Conservation (phyloP, 2,113 vertebrate species). For the Lagopus muta region DNA sequence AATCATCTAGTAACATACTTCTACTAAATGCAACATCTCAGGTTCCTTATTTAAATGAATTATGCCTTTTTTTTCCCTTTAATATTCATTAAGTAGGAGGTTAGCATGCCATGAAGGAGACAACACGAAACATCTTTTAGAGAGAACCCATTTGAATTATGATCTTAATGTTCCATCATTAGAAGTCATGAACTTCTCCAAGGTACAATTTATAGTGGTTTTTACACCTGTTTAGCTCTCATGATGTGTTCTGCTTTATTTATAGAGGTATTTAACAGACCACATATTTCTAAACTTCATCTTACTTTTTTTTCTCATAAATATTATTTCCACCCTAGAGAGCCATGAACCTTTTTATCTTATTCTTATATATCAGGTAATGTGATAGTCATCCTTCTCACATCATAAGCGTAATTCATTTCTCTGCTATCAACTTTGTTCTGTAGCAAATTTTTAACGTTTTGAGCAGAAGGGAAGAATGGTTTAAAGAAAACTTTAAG, state of each 20-base stretch:
- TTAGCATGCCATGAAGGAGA: not conserved
- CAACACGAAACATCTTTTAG: not conserved
- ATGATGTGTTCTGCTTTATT: not conserved
- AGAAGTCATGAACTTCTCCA: not conserved
- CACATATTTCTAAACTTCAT: not conserved
- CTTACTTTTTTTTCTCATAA: constrained; percentile 10
- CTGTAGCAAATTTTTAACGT: not conserved
- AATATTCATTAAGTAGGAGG: not conserved
- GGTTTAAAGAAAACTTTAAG: not conserved
- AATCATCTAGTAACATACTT: not conserved
- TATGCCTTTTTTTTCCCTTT: not conserved
- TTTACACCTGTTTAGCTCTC: not conserved
- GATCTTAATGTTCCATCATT: not conserved
- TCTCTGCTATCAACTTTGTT: not conserved
- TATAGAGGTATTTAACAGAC: not conserved
- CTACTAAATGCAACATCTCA: not conserved
- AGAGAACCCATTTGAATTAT: not conserved
- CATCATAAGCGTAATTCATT: not conserved
- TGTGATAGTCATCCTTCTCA: not conserved
- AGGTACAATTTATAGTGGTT: not conserved
- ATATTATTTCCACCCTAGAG: not conserved
- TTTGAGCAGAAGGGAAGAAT: not conserved
- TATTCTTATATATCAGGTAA: not conserved
- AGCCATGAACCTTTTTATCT: not conserved
- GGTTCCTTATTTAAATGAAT: not conserved